These are phyloP conservation scores for Andricus curvator DNA, from an alignment of 2,888 invertebrate species.

Conservation along the genomic window DNA sequence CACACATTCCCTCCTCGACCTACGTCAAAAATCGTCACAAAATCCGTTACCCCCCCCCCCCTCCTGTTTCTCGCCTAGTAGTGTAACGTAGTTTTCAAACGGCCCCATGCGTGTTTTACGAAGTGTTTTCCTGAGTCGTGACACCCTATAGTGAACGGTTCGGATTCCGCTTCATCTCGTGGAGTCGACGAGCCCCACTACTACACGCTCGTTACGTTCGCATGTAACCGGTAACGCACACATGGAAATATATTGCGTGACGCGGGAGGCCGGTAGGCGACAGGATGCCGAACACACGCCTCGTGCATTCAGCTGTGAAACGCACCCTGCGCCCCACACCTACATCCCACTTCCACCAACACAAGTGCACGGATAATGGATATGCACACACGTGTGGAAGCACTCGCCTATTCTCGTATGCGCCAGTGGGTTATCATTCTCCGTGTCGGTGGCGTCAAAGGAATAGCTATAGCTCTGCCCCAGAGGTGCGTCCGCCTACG, in stretches of 20 bases:
- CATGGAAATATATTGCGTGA: constrained; percentile 60
- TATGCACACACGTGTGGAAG: constrained; percentile 25
- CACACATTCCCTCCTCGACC: too few species aligned
- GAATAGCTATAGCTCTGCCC: constrained; percentile 8
- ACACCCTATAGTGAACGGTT: constrained; percentile 3
- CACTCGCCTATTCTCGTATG: constrained; percentile 20
- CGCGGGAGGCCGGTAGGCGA: constrained; percentile 64
- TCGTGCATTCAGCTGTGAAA: constrained; percentile 67
- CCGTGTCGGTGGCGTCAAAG: constrained; percentile 43
- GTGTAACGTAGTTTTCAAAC: too few species aligned
- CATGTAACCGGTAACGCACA: constrained; percentile 5
- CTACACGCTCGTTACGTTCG: constrained; percentile 22
- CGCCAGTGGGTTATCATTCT: constrained; percentile 33
- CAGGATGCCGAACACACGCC: constrained; percentile 67
- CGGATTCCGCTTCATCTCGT: constrained; percentile 3
- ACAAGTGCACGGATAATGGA: constrained; percentile 25
- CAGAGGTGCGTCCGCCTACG: constrained; percentile 42
- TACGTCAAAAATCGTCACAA: background rate
- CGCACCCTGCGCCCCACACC: constrained; percentile 41
- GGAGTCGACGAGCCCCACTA: background rate
- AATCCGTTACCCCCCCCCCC: too few species aligned
- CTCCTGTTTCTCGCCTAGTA: too few species aligned
- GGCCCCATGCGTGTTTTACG: background rate
- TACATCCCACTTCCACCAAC: constrained; percentile 10
- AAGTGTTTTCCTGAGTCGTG: constrained; percentile 4